Evolutionary conservation across 2,797 vertebrate species (phyloP).

Genomic region (Thamnophis elegans): DNA sequence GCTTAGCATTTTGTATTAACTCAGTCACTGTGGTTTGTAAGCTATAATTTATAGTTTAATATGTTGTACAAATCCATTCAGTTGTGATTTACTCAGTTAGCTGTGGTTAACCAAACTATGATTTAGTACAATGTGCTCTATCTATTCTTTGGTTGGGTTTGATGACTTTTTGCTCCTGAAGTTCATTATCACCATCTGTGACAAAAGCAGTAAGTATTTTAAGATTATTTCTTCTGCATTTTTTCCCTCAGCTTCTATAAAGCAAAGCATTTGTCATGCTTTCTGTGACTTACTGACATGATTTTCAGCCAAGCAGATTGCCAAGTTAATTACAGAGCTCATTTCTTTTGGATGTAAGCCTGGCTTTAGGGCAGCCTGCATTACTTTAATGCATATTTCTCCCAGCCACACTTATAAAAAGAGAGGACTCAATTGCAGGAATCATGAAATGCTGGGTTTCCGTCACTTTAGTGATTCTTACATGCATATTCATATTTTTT

Average conservation of each 20-base stretch:
- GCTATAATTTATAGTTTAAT: background rate
- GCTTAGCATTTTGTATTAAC: background rate
- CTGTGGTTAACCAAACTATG: background rate
- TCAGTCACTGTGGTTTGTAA: background rate
- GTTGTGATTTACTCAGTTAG: background rate
- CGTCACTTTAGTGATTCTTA: background rate
- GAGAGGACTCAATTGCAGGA: background rate
- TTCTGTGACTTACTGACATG: constrained; percentile 9
- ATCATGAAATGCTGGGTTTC: background rate
- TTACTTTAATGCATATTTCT: constrained; percentile 10
- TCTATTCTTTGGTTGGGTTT: background rate
- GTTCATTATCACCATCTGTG: background rate
- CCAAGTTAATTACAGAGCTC: constrained; percentile 26
- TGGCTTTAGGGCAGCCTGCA: constrained; percentile 6
- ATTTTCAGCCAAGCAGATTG: constrained; percentile 13
- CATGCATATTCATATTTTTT: background rate
- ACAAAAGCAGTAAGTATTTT: background rate
- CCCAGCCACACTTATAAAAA: background rate
- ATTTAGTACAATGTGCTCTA: background rate
- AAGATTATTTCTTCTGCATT: background rate
- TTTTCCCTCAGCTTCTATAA: background rate
- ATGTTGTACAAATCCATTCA: background rate
- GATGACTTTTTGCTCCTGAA: background rate
- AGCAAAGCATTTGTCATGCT: constrained; percentile 13
- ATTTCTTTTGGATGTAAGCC: constrained; percentile 14